phyloP scores from a whole-genome alignment of 2,888 invertebrate genomes.

The Argyresthia goedartella region DNA sequence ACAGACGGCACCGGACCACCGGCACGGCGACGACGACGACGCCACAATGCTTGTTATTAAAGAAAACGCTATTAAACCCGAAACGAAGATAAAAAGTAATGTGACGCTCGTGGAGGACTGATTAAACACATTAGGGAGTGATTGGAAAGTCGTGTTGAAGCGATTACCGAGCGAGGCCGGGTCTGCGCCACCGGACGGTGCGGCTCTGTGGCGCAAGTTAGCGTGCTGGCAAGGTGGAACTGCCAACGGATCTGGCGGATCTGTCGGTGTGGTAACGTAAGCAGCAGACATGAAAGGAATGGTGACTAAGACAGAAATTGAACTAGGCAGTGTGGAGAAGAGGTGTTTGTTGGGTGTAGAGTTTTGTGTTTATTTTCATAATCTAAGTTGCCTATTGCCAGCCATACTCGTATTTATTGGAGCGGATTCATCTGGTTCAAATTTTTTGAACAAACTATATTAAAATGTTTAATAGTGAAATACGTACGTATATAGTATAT shows the following conservation, averaged over 20 bases:
- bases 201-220: not conserved
- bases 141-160: constrained; percentile 14
- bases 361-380: too few species aligned
- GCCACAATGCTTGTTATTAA: constrained; percentile 1
- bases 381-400: too few species aligned
- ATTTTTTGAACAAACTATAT: too few species aligned
- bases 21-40: not conserved
- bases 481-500: too few species aligned
- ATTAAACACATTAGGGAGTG: constrained; percentile 8
- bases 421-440: too few species aligned
- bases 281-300: not conserved
- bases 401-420: too few species aligned
- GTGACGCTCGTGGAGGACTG: constrained; percentile 5
- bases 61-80: constrained; percentile 1
- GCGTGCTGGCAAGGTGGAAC: too few species aligned
- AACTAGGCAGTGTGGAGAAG: too few species aligned
- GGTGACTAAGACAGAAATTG: too few species aligned
- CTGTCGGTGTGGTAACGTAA: not conserved
- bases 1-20: not conserved
- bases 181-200: not conserved
- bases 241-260: not conserved
- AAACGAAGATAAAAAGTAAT: not conserved
- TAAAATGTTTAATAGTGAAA: too few species aligned
- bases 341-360: too few species aligned
- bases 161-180: constrained; percentile 4